Evolutionary conservation across 2,113 vertebrate genomes (phyloP), one percentile per base, ranked within the genome.

Genomic region (Oryzias melastigma): DNA sequence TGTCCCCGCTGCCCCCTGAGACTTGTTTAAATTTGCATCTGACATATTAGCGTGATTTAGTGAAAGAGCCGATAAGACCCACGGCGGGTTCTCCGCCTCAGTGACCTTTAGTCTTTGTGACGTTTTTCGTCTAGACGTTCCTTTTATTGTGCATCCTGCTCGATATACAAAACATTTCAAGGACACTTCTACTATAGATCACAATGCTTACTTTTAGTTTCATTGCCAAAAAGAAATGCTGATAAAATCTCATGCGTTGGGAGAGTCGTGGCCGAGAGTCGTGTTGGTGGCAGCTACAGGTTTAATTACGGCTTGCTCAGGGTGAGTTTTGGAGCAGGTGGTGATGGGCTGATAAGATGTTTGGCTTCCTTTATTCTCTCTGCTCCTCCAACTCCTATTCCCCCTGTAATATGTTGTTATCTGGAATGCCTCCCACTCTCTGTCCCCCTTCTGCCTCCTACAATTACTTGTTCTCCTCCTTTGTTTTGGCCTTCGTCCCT

Each of bases 61-160:
- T 45, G 24, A 65, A 44, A 29, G 41, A 53, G 58, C 19, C 49
- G 59, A 75, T 58, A 49, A 44, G 64, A 73, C 72, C 59, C 18
- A 29, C 7, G 71, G 70, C 63, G 52, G 61, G 19, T 62, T 54
- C 58, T 71, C 19, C 71, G 65, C 43, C 69, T 75, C 58, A 42
- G 18, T 83, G 78, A 78, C 77, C 75, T 77, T 49, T 81, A 59
- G 51, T 77, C 70, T 80, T 72, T 49, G 75, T 62, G 73, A 65
- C 62, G 52, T 67, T 14, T 42, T 46, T 17, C 1, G 75, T 85
- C 85, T 83, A 87, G 82, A 87, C 80, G 16, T 35, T 49, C 1
- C 7, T 19, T 22, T 69, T 59, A 77, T 75, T 75, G 59, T 75
- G 70, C 77, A 54, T 25, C 53, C 51, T 1, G 51, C 27, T 13